Percentiles rank a stretch among this genome's conserved stretches.
Evolutionary conservation across 1,140 invertebrate genomes (phyloP).

Genomic region (Drosophila setifemur): DNA sequence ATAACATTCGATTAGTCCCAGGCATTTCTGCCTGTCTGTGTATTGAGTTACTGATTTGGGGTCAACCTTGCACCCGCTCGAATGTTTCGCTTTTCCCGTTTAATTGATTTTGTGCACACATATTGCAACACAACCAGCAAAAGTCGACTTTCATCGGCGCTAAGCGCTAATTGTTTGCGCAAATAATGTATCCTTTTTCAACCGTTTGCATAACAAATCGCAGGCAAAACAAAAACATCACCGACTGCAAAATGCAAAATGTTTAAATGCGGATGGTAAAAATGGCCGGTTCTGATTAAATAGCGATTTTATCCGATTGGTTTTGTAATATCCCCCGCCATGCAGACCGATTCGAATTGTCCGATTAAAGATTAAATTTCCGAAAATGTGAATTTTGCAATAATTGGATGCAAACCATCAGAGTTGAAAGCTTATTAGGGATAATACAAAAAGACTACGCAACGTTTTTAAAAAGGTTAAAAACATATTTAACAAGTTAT

Average conservation of each 20-base stretch:
- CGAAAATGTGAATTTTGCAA: no score
- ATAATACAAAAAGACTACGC: no score
- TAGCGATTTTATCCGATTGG: slow-evolving; percentile 47
- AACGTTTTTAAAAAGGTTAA: no score
- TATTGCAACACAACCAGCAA: slow-evolving; percentile 10
- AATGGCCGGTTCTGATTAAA: slow-evolving; percentile 41
- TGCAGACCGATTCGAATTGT: slow-evolving; percentile 9
- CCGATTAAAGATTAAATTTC: no score
- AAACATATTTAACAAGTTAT: not conserved
- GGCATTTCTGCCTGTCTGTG: not conserved
- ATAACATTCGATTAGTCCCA: slow-evolving; percentile 26
- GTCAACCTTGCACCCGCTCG: not conserved
- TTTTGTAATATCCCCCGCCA: not conserved
- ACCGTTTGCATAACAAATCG: slow-evolving; percentile 28
- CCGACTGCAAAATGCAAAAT: slow-evolving; percentile 4
- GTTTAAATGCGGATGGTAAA: slow-evolving; percentile 11
- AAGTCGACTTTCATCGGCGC: slow-evolving; percentile 24
- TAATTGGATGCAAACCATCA: no score
- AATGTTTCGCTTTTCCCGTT: slow-evolving; percentile 41
- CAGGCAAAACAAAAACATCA: slow-evolving; percentile 1
- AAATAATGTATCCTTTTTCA: slow-evolving; percentile 16
- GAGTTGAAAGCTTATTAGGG: no score
- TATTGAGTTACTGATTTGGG: slow-evolving; percentile 9
- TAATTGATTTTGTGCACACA: slow-evolving; percentile 65
- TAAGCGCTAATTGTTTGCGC: slow-evolving; percentile 42